Evolutionary conservation across 2,113 vertebrate genomes (phyloP).

Genomic region (Synodontis membranacea): DNA sequence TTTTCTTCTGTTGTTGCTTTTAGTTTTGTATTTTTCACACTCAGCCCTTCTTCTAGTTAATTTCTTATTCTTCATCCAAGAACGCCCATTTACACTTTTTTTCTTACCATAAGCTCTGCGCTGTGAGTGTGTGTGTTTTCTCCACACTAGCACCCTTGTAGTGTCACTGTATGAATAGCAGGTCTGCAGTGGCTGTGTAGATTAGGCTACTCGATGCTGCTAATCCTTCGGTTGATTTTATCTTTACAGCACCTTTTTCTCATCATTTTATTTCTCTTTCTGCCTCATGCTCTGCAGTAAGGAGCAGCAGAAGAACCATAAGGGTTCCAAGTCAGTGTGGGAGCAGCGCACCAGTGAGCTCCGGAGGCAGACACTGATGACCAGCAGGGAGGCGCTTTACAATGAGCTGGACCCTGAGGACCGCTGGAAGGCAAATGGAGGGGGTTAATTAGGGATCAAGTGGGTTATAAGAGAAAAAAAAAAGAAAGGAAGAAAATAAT

Average conservation of each 20-base stretch:
- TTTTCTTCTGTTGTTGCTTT: conserved; percentile 44
- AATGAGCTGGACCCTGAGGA: conserved; percentile 88
- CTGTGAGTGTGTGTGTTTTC: conserved; percentile 41
- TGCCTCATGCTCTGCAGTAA: conserved; percentile 74
- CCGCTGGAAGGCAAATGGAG: conserved; percentile 82
- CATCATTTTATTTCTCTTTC: conserved; percentile 34
- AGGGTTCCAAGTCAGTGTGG: conserved; percentile 85
- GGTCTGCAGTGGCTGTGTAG: conserved; percentile 39
- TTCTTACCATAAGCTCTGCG: neutral
- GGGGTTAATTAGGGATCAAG: conserved; percentile 49
- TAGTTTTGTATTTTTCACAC: conserved; percentile 50
- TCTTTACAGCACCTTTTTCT: neutral
- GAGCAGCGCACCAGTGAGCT: conserved; percentile 93
- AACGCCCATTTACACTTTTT: neutral
- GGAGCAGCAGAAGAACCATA: conserved; percentile 91
- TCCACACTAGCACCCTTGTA: neutral
- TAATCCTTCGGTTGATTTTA: neutral
- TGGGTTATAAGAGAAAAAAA: conserved; percentile 9
- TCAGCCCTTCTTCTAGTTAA: neutral
- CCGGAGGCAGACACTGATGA: conserved; percentile 86
- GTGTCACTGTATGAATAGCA: conserved; percentile 30
- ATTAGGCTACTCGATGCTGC: conserved; percentile 4
- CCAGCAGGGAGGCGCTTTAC: conserved; percentile 90
- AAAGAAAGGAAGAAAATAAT: neutral
- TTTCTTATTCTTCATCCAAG: neutral